Evolutionary conservation across 2,797 vertebrate genomes (phyloP), one percentile per base, ranked within the genome.

Genomic region (Sternarchorhynchus goeldii): DNA sequence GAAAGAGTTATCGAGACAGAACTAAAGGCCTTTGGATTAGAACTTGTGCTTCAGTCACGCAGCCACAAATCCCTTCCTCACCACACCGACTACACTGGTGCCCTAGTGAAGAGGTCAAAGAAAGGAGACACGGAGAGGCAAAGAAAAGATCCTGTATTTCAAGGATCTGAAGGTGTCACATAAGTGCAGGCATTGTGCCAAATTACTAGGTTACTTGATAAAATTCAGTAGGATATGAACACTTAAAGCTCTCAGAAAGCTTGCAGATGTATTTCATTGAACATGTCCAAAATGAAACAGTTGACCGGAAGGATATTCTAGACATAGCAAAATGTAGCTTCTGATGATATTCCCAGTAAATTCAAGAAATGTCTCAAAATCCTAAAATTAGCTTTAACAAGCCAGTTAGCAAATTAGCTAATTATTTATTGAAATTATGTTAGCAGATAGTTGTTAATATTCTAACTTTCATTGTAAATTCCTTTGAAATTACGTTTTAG

Each of bases 21-120:
- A 69, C 32, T 53, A 1, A 6, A 36, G 53, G 41, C 16, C 73
- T 5, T 16, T 55, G 64, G 12, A n/a, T 25, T 57, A 58, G 21
- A 53, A 32, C 12, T 41, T 67, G 75, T 71, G 7, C 53, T 69
- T 31, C n/a, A 34, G 34, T 6, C 7, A 7, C 34, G 20, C 17
- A 10, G 18, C 2, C 20, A 36, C 36, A 29, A 45, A 29, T 50
- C 39, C 41, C 7, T 41, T 64, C 45, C 72, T 45, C 6, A 29
- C 25, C 34, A 16, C 2, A 5, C 6, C 71, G 59, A 76, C 36
- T 41, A 76, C 12, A 14, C 45, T 50, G 10, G 14, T 66, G 53
- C 2, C 8, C 25, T 31, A 16, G 34, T 66, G 18, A 72, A 67
- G 72, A 64, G 74, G 53, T 66, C 66, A 67, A 10, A 5, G 32